Evolutionary conservation across 2,888 invertebrate genomes (phyloP).

Genomic region (Adelphocoris suturalis): DNA sequence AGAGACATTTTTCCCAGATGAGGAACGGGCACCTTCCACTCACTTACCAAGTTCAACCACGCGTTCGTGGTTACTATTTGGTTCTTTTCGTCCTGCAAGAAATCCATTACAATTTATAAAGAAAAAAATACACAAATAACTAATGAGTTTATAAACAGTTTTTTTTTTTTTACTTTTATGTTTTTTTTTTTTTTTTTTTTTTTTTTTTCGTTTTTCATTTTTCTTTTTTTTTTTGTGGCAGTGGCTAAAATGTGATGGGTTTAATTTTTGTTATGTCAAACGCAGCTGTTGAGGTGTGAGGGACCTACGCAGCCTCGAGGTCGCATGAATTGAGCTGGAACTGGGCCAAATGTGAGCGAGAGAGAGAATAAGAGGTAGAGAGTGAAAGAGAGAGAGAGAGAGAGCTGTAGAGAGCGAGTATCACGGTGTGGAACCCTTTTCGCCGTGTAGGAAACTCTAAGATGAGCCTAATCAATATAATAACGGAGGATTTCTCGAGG

Average conservation of each 20-base stretch:
- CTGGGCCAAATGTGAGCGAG: neutral
- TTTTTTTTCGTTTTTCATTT: constrained; percentile 24
- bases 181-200: constrained; percentile 15
- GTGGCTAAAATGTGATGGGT: constrained; percentile 43
- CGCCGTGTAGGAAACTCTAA: neutral
- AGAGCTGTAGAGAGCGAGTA: neutral
- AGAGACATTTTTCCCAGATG: constrained; percentile 73
- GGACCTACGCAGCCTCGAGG: constrained; percentile 34
- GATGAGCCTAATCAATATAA: constrained; percentile 29
- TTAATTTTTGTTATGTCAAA: constrained; percentile 46
- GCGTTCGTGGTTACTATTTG: constrained; percentile 83
- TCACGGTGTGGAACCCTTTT: constrained; percentile 10
- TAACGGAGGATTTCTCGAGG: constrained; percentile 9
- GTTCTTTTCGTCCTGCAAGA: constrained; percentile 82
- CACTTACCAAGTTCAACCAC: constrained; percentile 82
- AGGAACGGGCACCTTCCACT: constrained; percentile 73
- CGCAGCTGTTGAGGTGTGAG: constrained; percentile 56
- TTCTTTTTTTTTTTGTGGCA: constrained; percentile 46
- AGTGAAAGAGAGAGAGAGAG: neutral
- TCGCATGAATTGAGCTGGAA: constrained; percentile 18
- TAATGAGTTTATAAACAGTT: constrained; percentile 55
- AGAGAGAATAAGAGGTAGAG: neutral
- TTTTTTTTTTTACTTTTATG: constrained; percentile 51
- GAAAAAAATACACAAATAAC: constrained; percentile 60
- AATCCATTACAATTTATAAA: constrained; percentile 74